Conservation (phyloP, 2,797 vertebrate genomes). For the Amazona ochrocephala region DNA sequence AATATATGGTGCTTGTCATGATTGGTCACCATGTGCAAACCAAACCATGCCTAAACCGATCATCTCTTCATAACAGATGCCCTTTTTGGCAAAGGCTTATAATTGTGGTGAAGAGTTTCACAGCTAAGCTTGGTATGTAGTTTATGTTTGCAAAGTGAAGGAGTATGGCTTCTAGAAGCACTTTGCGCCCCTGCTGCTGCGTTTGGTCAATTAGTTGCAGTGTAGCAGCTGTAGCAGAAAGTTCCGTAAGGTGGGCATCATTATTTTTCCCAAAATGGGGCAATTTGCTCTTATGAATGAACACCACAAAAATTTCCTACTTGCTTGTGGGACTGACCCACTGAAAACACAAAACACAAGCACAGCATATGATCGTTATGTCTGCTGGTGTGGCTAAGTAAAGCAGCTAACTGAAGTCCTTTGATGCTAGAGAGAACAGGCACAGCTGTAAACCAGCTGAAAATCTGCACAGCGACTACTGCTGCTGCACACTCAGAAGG, state of each 20-base stretch:
- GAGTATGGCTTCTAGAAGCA: not conserved
- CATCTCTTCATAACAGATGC: not conserved
- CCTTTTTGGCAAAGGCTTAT: not conserved
- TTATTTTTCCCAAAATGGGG: not conserved
- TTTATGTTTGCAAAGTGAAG: not conserved
- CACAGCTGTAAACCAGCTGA: not conserved
- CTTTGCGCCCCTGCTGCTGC: not conserved
- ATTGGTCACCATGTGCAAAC: not conserved
- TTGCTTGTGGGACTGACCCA: not conserved
- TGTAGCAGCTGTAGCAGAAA: fast-evolving
- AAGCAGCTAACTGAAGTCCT: not conserved
- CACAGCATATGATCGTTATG: not conserved
- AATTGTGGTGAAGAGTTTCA: not conserved
- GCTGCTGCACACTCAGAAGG: not conserved
- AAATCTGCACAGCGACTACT: not conserved
- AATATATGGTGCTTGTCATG: not conserved
- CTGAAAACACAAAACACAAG: not conserved
- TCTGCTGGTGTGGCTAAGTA: not conserved
- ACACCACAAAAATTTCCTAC: not conserved
- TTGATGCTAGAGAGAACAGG: not conserved
- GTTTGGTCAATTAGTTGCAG: not conserved
- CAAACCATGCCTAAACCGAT: not conserved
- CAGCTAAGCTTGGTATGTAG: not conserved
- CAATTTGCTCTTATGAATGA: not conserved
- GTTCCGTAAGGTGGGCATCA: not conserved